Percentiles rank a stretch among this genome's conserved stretches.
Conservation (phyloP, 1,140 invertebrate genomes). For the Portunus trituberculatus region DNA sequence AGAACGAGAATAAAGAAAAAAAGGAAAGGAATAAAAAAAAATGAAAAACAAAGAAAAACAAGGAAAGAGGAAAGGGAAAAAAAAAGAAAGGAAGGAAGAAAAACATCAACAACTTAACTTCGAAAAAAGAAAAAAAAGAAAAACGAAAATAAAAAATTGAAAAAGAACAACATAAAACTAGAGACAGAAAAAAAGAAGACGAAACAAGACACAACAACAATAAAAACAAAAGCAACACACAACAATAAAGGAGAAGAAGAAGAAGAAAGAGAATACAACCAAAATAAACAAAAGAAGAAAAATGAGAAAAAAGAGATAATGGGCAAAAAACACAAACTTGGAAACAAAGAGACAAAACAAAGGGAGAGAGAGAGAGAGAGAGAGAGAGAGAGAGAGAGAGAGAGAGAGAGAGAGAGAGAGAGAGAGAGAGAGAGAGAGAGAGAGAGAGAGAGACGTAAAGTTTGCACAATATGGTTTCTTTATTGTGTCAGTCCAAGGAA, state of each 20-base stretch:
- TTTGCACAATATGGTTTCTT: no score
- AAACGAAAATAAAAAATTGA: neutral
- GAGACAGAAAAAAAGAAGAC: neutral
- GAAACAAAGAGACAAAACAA: neutral
- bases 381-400: slow-evolving; percentile 7
- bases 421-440: neutral
- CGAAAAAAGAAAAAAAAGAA: neutral
- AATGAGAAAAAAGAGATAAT: no score
- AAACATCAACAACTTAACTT: neutral
- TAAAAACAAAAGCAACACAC: neutral
- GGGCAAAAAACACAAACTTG: no score
- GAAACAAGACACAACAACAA: neutral
- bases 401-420: neutral
- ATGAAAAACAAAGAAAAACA: neutral
- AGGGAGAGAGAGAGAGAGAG: neutral
- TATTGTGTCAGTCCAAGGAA: no score
- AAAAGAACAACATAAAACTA: neutral
- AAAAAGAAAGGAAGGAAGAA: neutral
- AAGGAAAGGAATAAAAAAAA: neutral
- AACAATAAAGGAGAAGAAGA: neutral
- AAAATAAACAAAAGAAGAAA: neutral
- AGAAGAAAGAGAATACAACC: neutral
- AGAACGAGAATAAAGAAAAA: neutral
- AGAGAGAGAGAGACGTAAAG: no score
- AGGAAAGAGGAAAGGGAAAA: neutral